These are phyloP conservation scores for Elymnias hypermnestra DNA, from an alignment of 1,140 invertebrate genomes.

Conservation along the genomic window DNA sequence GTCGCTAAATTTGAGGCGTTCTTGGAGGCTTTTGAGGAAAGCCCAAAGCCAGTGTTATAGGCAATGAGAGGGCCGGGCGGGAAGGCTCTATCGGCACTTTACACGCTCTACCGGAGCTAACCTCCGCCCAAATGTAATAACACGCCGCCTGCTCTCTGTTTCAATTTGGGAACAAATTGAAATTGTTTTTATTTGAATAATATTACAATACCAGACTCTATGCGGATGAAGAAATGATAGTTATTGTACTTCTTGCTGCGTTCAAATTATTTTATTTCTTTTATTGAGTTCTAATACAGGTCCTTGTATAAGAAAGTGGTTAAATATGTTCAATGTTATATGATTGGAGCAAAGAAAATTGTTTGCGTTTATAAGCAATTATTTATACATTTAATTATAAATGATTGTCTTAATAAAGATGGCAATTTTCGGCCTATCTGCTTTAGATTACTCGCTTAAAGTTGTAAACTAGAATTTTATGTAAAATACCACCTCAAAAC, in stretches of 20 bases:
- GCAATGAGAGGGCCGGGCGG: constrained; percentile 64
- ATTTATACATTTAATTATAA: too few relatives aligned
- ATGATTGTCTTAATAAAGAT: too few relatives aligned
- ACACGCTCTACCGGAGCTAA: constrained; percentile 70
- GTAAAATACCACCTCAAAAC: too few relatives aligned
- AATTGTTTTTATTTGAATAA: constrained; percentile 76
- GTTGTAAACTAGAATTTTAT: too few relatives aligned
- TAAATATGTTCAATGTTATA: too few relatives aligned
- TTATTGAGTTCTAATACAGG: not conserved
- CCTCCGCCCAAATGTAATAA: constrained; percentile 73
- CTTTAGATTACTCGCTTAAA: too few relatives aligned
- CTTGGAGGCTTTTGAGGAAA: constrained; percentile 68
- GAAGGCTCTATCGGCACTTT: constrained; percentile 69
- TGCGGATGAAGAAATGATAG: constrained; percentile 42
- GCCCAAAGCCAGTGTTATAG: constrained; percentile 66
- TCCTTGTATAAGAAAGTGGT: too few relatives aligned
- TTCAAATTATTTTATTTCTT: constrained; percentile 21
- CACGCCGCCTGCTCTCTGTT: constrained; percentile 65
- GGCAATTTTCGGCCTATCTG: too few relatives aligned
- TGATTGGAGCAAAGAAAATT: too few relatives aligned
- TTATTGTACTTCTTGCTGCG: constrained; percentile 36
- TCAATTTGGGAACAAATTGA: constrained; percentile 74
- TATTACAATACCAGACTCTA: constrained; percentile 43
- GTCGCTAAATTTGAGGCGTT: constrained; percentile 71
- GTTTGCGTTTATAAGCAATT: too few relatives aligned